Conservation (phyloP, 2,888 invertebrate species). For the Aphrophora alni region DNA sequence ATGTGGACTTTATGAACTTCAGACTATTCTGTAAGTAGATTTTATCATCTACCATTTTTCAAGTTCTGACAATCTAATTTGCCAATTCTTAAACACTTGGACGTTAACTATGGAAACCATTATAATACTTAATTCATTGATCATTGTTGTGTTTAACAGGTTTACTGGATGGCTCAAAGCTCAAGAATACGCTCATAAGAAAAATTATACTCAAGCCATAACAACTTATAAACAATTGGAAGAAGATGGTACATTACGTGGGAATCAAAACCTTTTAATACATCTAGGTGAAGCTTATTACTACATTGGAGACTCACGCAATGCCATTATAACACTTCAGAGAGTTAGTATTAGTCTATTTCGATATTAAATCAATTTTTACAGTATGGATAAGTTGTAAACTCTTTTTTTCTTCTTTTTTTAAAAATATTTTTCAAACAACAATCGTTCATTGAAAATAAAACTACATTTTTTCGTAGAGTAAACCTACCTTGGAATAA, state of each 20-base stretch:
- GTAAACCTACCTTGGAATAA: too few species aligned
- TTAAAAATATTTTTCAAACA: too few species aligned
- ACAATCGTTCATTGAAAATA: too few species aligned
- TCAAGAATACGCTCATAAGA: conserved; percentile 59
- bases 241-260: conserved; percentile 67
- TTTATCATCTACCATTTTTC: neutral
- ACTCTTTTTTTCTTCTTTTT: too few species aligned
- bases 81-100: conserved; percentile 8
- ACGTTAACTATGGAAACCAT: too few species aligned
- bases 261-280: conserved; percentile 71
- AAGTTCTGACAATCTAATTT: neutral
- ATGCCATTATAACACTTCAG: conserved; percentile 65
- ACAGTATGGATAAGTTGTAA: too few species aligned
- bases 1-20: too few species aligned
- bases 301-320: conserved; percentile 71
- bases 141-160: conserved; percentile 56
- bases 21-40: neutral
- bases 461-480: too few species aligned
- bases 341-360: too few species aligned
- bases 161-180: conserved; percentile 68
- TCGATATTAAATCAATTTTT: too few species aligned
- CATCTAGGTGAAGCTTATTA: conserved; percentile 76
- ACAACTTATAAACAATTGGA: conserved; percentile 71
- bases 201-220: conserved; percentile 72
- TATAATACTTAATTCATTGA: too few species aligned